These are phyloP conservation scores for Drosophila sp. DNA, from an alignment of 1,140 invertebrate genomes.

Conservation along the genomic window DNA sequence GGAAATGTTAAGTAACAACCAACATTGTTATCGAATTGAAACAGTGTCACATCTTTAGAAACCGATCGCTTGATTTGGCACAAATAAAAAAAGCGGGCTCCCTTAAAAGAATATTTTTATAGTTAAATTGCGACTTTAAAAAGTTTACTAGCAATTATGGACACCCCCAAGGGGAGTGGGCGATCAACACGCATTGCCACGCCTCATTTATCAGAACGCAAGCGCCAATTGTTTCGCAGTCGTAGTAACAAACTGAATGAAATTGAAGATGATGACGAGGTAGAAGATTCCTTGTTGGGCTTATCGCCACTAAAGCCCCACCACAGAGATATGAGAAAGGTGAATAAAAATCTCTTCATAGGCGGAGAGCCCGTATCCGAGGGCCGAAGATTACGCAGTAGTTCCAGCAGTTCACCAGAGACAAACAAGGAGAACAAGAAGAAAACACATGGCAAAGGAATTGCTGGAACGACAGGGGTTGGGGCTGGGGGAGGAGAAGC, in stretches of 20 bases:
- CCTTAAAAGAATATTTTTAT: conserved; percentile 17
- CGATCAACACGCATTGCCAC: conserved; percentile 49
- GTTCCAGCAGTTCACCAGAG: conserved; percentile 58
- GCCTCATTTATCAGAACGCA: conserved; percentile 68
- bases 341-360: conserved; percentile 9
- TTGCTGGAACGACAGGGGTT: not conserved
- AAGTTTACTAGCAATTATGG: conserved; percentile 50
- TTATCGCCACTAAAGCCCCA: conserved; percentile 53
- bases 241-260: conserved; percentile 41
- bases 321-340: conserved; percentile 25
- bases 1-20: not conserved
- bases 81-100: conserved; percentile 63
- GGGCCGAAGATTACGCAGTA: conserved; percentile 19
- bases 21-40: not conserved
- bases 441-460: conserved; percentile 23
- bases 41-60: not conserved
- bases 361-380: not conserved
- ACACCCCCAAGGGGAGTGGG: conserved; percentile 65
- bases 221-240: conserved; percentile 64
- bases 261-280: conserved; percentile 49
- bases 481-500: not conserved
- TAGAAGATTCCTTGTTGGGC: conserved; percentile 56
- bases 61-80: conserved; percentile 27
- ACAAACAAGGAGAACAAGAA: conserved; percentile 74
- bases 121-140: conserved; percentile 33